Evolutionary conservation across 2,113 vertebrate genomes (phyloP), one percentile per base, ranked within the genome.

Genomic region (Andinoacara biseriatus): DNA sequence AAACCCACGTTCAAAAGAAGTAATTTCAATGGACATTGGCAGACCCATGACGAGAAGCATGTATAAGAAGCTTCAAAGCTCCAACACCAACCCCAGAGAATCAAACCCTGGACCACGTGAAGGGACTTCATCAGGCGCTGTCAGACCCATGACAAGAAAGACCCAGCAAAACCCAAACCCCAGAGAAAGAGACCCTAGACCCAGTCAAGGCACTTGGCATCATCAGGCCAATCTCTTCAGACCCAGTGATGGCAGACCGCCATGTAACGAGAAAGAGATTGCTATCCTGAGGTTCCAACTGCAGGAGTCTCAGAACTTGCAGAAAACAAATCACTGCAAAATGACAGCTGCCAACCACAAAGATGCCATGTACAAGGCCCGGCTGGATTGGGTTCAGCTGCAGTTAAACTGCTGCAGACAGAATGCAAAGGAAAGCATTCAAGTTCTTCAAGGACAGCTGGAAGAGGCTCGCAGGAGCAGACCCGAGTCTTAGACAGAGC

Each of bases 351-450:
- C 33, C 38, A 38, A 63, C 61, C 61, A 0, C 61, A 63, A 63
- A 63, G 20, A 33, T 63, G 3, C 59, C 59, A 61, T n/a, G 0
- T n/a, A 10, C 11, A 62, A 62, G 35, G 11, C 18, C 33, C 0
- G 35, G 31, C 35, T 35, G 0, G 60, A 62, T 0, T 62, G 60
- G 31, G 10, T 13, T 62, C 18, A 0, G 10, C 0, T 38, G 31
- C 31, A 61, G 24, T 24, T 58, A 17, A 59, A 35, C 31, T 38
- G 33, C 3, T 38, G 60, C 60, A 62, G 60, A 62, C 18, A 62
- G 35, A 62, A 38, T 0, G 2, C 33, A 0, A 18, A 0, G 1
- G 2, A 10, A n/a, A 13, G 5, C 5, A 38, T 62, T 62, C 33
- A 35, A 3, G 0, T 35, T 10, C 31, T n/a, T 10, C 33, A 22